phyloP scores from a whole-genome alignment of 2,797 vertebrate genomes.

The Rhynchonycteris naso region DNA sequence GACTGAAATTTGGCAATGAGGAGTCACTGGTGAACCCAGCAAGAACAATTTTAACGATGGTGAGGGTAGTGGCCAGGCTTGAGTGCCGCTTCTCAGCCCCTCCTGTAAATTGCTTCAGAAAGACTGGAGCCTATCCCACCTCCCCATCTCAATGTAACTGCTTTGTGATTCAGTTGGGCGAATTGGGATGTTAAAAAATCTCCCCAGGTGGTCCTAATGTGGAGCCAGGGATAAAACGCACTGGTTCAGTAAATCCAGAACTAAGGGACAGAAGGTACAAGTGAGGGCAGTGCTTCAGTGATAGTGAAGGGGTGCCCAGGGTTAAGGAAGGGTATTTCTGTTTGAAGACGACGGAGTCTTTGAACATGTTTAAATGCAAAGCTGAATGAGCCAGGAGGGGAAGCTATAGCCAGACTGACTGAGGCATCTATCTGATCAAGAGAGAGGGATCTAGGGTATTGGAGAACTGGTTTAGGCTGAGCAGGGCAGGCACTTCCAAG shows the following conservation, averaged over 20 bases:
- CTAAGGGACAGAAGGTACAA: neutral
- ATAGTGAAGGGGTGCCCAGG: neutral
- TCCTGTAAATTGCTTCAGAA: neutral
- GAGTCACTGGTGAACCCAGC: neutral
- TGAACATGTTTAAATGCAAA: neutral
- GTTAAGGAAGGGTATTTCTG: neutral
- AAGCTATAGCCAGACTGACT: neutral
- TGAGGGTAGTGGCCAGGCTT: neutral
- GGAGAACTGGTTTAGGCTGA: neutral
- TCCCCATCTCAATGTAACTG: neutral
- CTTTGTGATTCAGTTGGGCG: neutral
- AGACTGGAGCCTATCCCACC: neutral
- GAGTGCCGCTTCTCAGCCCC: neutral
- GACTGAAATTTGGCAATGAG: neutral
- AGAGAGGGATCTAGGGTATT: neutral
- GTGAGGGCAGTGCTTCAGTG: neutral
- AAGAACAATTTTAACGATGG: neutral
- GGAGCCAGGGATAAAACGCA: conserved; percentile 18
- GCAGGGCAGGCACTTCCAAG: neutral
- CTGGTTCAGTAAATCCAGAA: neutral
- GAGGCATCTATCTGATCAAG: neutral
- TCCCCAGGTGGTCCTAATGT: neutral
- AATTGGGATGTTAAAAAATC: neutral
- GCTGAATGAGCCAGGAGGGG: neutral
- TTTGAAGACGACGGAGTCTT: neutral